These are phyloP conservation scores for Platerodrilus igneus DNA, from an alignment of 2,888 invertebrate genomes.

Conservation along the genomic window DNA sequence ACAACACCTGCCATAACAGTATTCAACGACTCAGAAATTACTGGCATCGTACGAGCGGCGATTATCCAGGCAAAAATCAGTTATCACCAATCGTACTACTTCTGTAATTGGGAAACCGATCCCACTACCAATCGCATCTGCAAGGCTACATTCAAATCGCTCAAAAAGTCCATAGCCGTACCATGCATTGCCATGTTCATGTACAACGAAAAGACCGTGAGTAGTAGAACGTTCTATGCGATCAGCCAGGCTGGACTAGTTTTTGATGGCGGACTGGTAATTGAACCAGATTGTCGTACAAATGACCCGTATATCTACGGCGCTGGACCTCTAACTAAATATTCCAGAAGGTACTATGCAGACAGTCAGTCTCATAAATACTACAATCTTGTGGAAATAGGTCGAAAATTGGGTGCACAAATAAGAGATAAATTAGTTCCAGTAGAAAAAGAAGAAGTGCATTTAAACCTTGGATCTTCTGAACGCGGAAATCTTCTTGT, in stretches of 20 bases:
- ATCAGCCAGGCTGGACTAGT: constrained; percentile 53
- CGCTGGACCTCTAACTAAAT: constrained; percentile 62
- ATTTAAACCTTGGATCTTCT: constrained; percentile 10
- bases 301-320: constrained; percentile 62
- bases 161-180: constrained; percentile 46
- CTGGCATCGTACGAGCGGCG: constrained; percentile 49
- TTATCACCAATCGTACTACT: constrained; percentile 52
- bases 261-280: constrained; percentile 61
- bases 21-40: constrained; percentile 50
- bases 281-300: constrained; percentile 58
- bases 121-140: constrained; percentile 33
- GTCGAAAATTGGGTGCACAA: constrained; percentile 51
- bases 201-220: constrained; percentile 54
- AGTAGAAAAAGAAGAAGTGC: neutral
- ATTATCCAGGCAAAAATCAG: constrained; percentile 42
- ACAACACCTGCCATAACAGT: constrained; percentile 23
- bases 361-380: constrained; percentile 51
- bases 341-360: constrained; percentile 58
- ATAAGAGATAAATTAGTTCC: constrained; percentile 26
- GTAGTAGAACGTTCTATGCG: constrained; percentile 47
- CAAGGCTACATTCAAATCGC: constrained; percentile 48
- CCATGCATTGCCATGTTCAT: constrained; percentile 56
- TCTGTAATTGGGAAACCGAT: constrained; percentile 52
- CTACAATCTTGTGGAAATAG: constrained; percentile 60
- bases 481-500: constrained; percentile 29